Percentiles rank a stretch among this genome's conserved stretches.
phyloP scores from a whole-genome alignment of 2,113 vertebrate species.

The Syrmaticus mikado region DNA sequence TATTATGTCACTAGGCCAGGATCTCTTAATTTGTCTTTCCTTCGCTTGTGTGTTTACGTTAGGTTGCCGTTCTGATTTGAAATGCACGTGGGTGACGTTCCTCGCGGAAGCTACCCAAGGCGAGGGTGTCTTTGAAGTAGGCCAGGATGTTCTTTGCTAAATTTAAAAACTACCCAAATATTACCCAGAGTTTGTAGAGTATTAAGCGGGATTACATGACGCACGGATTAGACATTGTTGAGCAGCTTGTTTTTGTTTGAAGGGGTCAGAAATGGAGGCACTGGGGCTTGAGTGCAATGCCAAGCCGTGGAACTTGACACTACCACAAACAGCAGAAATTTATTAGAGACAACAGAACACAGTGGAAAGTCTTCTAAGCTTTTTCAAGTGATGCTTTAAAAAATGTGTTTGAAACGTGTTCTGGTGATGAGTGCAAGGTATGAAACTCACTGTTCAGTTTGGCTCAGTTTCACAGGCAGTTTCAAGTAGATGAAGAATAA shows the following conservation, averaged over 20 bases:
- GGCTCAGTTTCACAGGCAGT: not conserved
- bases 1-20: not conserved
- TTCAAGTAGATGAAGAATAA: not conserved
- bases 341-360: not conserved
- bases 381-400: not conserved
- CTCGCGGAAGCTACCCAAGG: not conserved
- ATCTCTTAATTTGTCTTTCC: not conserved
- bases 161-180: slow-evolving; percentile 81
- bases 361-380: not conserved
- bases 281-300: not conserved
- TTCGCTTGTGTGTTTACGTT: fast-evolving
- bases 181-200: slow-evolving; percentile 81
- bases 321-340: not conserved
- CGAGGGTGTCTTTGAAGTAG: slow-evolving; percentile 77
- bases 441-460: not conserved
- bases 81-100: not conserved
- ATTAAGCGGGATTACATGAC: slow-evolving; percentile 84
- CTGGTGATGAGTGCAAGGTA: not conserved
- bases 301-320: not conserved
- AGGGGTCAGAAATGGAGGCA: slow-evolving; percentile 63
- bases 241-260: slow-evolving; percentile 82
- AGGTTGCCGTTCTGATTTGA: not conserved
- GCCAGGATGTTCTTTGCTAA: slow-evolving; percentile 83
- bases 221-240: slow-evolving; percentile 81
- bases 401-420: not conserved